phyloP scores from a whole-genome alignment of 1,140 invertebrate species.

The Diachasmimorpha longicaudata region DNA sequence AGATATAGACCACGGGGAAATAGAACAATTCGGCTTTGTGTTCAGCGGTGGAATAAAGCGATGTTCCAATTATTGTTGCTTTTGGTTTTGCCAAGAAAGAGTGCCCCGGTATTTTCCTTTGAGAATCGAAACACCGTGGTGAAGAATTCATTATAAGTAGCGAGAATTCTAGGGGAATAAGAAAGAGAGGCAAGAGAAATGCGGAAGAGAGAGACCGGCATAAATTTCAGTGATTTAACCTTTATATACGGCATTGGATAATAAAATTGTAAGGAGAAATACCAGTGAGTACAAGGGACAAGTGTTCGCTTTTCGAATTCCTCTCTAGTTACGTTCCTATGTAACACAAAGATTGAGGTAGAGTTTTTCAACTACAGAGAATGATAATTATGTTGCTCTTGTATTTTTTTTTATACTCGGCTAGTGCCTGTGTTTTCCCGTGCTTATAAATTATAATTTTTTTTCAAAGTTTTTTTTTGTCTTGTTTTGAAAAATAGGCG shows the following conservation, averaged over 20 bases:
- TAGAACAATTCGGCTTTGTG: conserved; percentile 12
- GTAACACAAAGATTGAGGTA: conserved; percentile 18
- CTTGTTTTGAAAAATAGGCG: not conserved
- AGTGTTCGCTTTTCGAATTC: not conserved
- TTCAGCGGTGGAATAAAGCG: conserved; percentile 22
- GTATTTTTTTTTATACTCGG: not conserved
- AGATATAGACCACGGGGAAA: not conserved
- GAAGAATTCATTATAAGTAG: conserved; percentile 29
- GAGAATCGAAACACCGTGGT: conserved; percentile 21
- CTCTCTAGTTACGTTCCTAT: conserved; percentile 13
- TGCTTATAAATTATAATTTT: not conserved
- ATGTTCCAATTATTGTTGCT: conserved; percentile 30
- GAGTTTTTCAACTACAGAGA: conserved; percentile 1
- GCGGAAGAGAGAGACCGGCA: not conserved
- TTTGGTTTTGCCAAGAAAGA: not conserved
- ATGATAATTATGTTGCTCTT: conserved; percentile 11
- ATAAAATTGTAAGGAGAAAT: conserved; percentile 22
- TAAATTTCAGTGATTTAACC: conserved; percentile 30
- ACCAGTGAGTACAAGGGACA: not conserved
- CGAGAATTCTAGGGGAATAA: not conserved
- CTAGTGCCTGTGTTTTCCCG: not conserved
- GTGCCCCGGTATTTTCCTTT: conserved; percentile 24
- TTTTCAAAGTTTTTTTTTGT: not conserved
- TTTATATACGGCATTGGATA: conserved; percentile 18
- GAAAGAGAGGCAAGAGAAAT: not conserved